A percentile compares a stretch with the other conserved stretches of the same genome.
Conservation (phyloP, 2,888 invertebrate genomes). For the Cabera pusaria region DNA sequence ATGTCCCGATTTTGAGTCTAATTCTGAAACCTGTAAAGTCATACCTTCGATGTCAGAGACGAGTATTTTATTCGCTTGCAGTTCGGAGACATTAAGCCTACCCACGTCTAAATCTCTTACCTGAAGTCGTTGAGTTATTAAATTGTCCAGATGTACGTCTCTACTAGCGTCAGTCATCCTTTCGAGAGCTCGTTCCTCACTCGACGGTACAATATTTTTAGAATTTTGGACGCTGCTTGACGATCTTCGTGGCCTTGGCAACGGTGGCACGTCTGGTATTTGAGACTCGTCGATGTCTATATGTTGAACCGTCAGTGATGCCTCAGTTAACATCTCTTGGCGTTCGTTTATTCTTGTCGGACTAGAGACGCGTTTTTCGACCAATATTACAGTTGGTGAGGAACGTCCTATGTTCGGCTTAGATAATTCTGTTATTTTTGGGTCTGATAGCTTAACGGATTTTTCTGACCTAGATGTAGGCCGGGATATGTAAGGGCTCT, state of each 20-base stretch:
- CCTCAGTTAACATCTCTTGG: conserved; percentile 86
- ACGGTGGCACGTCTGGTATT: conserved; percentile 70
- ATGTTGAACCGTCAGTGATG: conserved; percentile 86
- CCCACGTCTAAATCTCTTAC: conserved; percentile 91
- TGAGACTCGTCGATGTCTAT: conserved; percentile 81
- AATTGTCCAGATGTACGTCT: conserved; percentile 71
- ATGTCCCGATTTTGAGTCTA: conserved; percentile 87
- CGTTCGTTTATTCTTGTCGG: conserved; percentile 83
- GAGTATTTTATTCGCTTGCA: conserved; percentile 90
- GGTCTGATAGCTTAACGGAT: conserved; percentile 80
- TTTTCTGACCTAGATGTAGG: conserved; percentile 83
- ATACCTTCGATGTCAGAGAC: conserved; percentile 92
- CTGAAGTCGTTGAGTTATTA: conserved; percentile 85
- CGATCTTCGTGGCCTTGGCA: conserved; percentile 60
- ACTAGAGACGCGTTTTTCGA: conserved; percentile 84
- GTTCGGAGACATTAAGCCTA: conserved; percentile 88
- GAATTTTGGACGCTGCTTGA: conserved; percentile 38
- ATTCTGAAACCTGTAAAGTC: conserved; percentile 87
- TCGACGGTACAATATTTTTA: conserved; percentile 39
- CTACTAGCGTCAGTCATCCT: conserved; percentile 56
- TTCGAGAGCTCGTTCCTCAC: conserved; percentile 58
- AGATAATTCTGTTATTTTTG: conserved; percentile 79
- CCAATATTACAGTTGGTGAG: conserved; percentile 85
- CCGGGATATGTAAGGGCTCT: conserved; percentile 69
- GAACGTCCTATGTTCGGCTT: conserved; percentile 81